Percentiles rank a stretch among this genome's conserved stretches.
phyloP scores from a whole-genome alignment of 1,140 invertebrate species.

The Meloidogyne exigua region DNA sequence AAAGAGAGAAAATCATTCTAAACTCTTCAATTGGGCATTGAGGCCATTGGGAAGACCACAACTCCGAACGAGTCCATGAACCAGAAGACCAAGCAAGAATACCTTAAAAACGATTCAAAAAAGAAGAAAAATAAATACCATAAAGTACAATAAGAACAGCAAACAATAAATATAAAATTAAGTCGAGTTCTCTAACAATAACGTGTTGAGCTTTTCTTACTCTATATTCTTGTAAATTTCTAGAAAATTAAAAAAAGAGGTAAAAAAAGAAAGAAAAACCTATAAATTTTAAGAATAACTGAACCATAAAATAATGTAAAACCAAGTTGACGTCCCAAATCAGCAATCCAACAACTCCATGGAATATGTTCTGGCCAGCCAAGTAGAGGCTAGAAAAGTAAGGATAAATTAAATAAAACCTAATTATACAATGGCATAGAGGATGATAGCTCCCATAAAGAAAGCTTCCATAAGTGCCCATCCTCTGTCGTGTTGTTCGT shows the following conservation, averaged over 20 bases:
- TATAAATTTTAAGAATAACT: slow-evolving; percentile 83
- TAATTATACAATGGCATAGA: slow-evolving; percentile 78
- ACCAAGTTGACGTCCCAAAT: slow-evolving; percentile 83
- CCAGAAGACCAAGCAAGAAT: slow-evolving; percentile 60
- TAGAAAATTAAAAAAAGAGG: slow-evolving; percentile 53
- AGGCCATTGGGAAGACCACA: slow-evolving; percentile 58
- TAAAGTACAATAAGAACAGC: slow-evolving; percentile 80
- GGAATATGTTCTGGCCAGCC: slow-evolving; percentile 72
- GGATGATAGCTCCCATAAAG: slow-evolving; percentile 77
- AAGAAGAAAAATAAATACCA: slow-evolving; percentile 52
- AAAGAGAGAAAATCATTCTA: slow-evolving; percentile 30
- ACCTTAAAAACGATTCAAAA: slow-evolving; percentile 34
- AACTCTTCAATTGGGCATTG: slow-evolving; percentile 53
- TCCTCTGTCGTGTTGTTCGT: slow-evolving; percentile 74
- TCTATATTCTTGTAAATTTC: slow-evolving; percentile 71
- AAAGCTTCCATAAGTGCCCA: slow-evolving; percentile 85
- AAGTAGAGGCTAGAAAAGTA: slow-evolving; percentile 73
- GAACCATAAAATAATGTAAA: slow-evolving; percentile 86
- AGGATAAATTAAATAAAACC: background rate
- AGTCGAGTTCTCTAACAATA: slow-evolving; percentile 79
- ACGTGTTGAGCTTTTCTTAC: slow-evolving; percentile 85
- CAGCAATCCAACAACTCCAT: slow-evolving; percentile 73
- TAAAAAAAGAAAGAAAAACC: slow-evolving; percentile 68
- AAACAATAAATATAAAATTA: slow-evolving; percentile 79
- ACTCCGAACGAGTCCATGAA: slow-evolving; percentile 40